phyloP scores from a whole-genome alignment of 2,797 vertebrate genomes.

The Falco biarmicus region DNA sequence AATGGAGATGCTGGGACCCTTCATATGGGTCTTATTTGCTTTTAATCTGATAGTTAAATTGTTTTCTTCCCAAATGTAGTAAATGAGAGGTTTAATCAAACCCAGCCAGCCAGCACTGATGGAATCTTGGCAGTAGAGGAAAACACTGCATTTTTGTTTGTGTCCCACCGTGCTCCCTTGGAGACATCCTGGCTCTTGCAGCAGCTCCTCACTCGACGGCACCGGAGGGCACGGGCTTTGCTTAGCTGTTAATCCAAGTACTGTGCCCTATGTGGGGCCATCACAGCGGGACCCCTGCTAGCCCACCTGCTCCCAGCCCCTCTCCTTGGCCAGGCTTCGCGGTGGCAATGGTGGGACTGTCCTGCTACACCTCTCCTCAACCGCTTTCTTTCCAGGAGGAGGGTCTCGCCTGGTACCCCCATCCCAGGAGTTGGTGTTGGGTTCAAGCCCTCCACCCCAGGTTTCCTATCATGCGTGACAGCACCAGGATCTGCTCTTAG shows the following conservation, averaged over 20 bases:
- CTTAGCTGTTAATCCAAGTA: not conserved
- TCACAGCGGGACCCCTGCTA: accelerated
- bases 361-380: not conserved
- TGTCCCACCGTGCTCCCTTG: not conserved
- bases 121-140: not conserved
- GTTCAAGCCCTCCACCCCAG: not conserved
- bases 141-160: constrained; percentile 39
- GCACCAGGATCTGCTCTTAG: not conserved
- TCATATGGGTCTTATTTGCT: not conserved
- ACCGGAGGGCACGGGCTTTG: accelerated
- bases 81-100: constrained; percentile 66
- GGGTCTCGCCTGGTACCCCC: not conserved
- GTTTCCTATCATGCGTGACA: accelerated
- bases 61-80: constrained; percentile 54
- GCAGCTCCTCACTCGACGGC: not conserved
- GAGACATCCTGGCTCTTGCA: accelerated
- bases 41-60: constrained; percentile 47
- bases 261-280: accelerated
- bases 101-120: constrained; percentile 63
- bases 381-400: not conserved
- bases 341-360: accelerated
- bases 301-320: not conserved
- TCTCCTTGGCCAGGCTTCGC: accelerated
- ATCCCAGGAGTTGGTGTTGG: not conserved
- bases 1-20: not conserved